These are phyloP conservation scores for Rhagonycha lutea DNA, from an alignment of 2,888 invertebrate genomes.

Conservation along the genomic window DNA sequence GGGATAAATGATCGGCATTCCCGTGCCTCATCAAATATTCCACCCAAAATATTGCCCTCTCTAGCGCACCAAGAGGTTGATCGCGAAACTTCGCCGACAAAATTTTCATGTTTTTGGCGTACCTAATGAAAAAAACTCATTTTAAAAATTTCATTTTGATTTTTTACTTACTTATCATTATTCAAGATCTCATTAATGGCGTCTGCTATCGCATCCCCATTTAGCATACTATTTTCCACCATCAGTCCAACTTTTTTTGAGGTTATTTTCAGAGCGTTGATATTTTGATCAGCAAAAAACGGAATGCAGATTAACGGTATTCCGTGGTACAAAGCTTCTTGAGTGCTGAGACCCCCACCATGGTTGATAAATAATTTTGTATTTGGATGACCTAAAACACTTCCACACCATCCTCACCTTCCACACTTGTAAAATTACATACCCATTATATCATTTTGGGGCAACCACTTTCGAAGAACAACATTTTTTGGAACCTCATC, in stretches of 20 bases:
- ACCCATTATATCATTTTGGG: slow-evolving; percentile 53
- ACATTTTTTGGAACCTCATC: slow-evolving; percentile 49
- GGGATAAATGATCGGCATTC: slow-evolving; percentile 22
- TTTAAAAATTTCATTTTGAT: neutral
- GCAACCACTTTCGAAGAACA: slow-evolving; percentile 50
- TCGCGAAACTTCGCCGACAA: slow-evolving; percentile 32
- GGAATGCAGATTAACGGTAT: slow-evolving; percentile 40
- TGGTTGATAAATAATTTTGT: slow-evolving; percentile 28
- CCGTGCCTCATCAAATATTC: slow-evolving; percentile 32
- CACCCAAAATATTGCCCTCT: slow-evolving; percentile 33
- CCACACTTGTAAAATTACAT: neutral
- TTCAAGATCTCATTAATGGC: slow-evolving; percentile 36
- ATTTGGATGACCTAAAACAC: slow-evolving; percentile 28
- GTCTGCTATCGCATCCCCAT: slow-evolving; percentile 27
- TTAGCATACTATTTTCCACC: slow-evolving; percentile 34
- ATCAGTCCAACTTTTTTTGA: slow-evolving; percentile 35
- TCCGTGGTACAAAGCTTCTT: slow-evolving; percentile 34
- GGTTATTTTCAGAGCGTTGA: slow-evolving; percentile 42
- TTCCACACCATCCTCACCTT: neutral
- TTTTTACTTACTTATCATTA: slow-evolving; percentile 36
- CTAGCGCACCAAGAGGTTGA: slow-evolving; percentile 32
- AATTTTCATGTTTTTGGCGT: slow-evolving; percentile 24
- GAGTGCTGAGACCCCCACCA: slow-evolving; percentile 39
- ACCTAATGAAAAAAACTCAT: slow-evolving; percentile 23
- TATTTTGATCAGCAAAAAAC: slow-evolving; percentile 39